Base-by-base conservation (phyloP, 2,113 vertebrate genomes). In the Calonectris borealis region DNA sequence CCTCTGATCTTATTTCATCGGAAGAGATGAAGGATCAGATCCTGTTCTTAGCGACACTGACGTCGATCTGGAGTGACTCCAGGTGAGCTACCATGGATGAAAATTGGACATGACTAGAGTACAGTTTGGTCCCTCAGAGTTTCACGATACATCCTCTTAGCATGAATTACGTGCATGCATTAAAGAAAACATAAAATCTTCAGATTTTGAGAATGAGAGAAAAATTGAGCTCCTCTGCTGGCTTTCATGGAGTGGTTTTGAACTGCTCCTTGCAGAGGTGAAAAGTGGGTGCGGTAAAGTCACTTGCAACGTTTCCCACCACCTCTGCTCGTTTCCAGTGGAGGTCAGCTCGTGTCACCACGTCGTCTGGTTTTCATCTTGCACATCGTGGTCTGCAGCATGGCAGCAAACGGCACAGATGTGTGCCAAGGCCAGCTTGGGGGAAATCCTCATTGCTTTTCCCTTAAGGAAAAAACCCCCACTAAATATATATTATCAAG, bases 121-220 rank as follows among this genome's bases (percentile, higher is more conserved):
- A 38, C 25, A 81, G 0, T 52, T 64, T 48, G 60, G 32, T 10
- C 25, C 65, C 32, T 64, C n/a, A 55, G 10, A 14, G 8, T 76
- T 92, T 61, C 0, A 0, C 1, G 1, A 15, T 21, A 11, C 12
- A 32, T 69, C 49, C 25, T 76, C 22, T n/a, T 26, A 48, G 19
- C 2, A 2, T 24, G 32, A 83, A 31, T 20, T 73, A 46, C 0
- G 0, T 38, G 24, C 8, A 1, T 44, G 16, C 16, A 32, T 48
- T 52, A 61, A 81, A 86, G 14, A 51, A 77, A 83, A 66, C 6
- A 16, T 17, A 88, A 90, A 64, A 10, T 15, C 57, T 68, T 62
- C 64, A 64, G 42, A 71, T 93, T 81, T 55, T 46, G 72, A 88
- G 79, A 89, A 55, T 3, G 18, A 70, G 66, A 75, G 51, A 62